These are phyloP conservation scores for Catostylus mosaicus DNA, from an alignment of 30 jellyfish, hydroid and myxozoan species.

Conservation along the genomic window DNA sequence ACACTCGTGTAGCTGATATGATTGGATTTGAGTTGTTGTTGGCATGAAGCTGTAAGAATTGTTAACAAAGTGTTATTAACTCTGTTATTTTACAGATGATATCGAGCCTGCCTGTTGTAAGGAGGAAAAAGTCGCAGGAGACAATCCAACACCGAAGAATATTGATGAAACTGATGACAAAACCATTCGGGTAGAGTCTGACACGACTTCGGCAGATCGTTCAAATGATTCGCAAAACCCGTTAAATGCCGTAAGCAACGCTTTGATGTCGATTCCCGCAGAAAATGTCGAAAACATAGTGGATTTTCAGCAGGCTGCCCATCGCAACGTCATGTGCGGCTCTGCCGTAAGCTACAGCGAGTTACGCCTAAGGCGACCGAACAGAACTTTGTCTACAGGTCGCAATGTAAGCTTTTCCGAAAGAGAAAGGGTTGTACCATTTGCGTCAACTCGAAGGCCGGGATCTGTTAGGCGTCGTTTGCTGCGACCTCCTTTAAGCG, in stretches of 20 bases:
- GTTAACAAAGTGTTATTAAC: not conserved
- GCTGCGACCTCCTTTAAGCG: not conserved
- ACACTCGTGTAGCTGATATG: too few relatives aligned
- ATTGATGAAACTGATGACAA: not conserved
- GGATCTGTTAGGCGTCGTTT: not conserved
- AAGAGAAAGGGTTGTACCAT: not conserved
- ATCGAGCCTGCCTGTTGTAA: not conserved
- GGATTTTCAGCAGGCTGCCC: not conserved
- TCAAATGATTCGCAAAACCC: not conserved
- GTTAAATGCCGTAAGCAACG: not conserved
- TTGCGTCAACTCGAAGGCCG: not conserved
- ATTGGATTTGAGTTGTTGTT: too few relatives aligned
- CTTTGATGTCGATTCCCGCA: not conserved
- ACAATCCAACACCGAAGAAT: not conserved
- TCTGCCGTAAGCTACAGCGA: not conserved
- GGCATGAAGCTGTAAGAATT: too few relatives aligned
- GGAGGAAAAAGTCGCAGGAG: not conserved
- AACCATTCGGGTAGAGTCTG: not conserved
- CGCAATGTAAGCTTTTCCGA: not conserved
- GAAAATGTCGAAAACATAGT: not conserved
- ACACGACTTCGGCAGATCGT: not conserved
- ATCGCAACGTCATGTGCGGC: not conserved
- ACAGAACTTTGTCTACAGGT: not conserved
- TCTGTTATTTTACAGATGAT: not conserved
- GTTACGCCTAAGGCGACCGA: not conserved